phyloP scores from a whole-genome alignment of 2,113 vertebrate species.

The Strix aluco region DNA sequence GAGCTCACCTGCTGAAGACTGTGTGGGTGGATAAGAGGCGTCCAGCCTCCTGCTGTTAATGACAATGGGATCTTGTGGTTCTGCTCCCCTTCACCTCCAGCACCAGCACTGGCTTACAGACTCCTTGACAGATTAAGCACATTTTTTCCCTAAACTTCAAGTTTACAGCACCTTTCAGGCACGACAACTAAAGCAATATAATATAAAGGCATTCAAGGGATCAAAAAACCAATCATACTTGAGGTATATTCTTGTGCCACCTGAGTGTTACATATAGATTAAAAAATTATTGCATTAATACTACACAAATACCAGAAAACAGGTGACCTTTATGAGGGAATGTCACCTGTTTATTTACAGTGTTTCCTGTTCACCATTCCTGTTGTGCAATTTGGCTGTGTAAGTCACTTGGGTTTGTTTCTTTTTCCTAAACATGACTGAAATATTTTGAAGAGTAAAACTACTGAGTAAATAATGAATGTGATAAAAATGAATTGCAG shows the following conservation, averaged over 20 bases:
- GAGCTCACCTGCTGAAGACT: not conserved
- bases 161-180: not conserved
- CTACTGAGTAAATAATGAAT: not conserved
- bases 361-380: not conserved
- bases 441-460: not conserved
- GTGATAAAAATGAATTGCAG: not conserved
- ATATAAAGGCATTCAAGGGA: not conserved
- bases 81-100: not conserved
- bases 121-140: not conserved
- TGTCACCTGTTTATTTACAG: not conserved
- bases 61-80: not conserved
- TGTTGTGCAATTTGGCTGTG: not conserved
- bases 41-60: not conserved
- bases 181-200: not conserved
- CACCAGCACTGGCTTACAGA: not conserved
- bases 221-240: not conserved
- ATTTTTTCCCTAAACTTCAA: not conserved
- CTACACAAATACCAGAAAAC: not conserved
- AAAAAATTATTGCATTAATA: not conserved
- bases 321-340: not conserved
- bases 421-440: not conserved
- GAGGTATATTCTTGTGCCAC: not conserved
- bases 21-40: rapidly evolving
- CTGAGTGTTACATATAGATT: not conserved
- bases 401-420: not conserved